phyloP scores from a whole-genome alignment of 2,797 vertebrate species.

The Argentina silus region DNA sequence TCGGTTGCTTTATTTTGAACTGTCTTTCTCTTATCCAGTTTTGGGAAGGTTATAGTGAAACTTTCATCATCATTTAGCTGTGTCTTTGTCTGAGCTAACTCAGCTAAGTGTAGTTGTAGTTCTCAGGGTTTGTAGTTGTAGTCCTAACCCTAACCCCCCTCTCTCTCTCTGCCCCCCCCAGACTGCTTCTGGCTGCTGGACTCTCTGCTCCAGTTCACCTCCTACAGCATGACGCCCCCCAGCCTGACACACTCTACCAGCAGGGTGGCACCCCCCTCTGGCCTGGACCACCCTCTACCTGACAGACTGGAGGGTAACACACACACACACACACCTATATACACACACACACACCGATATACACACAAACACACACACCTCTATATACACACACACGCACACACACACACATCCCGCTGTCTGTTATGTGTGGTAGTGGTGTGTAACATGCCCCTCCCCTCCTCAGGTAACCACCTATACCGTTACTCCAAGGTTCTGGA shows the following conservation, averaged over 20 bases:
- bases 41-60: too few relatives aligned
- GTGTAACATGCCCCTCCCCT: background rate
- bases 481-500: constrained; percentile 98
- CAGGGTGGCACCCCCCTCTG: constrained; percentile 84
- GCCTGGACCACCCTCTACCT: constrained; percentile 79
- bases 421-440: background rate
- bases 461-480: constrained; percentile 94
- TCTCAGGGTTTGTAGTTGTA: too few relatives aligned
- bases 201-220: constrained; percentile 93
- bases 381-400: background rate
- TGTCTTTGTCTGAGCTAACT: too few relatives aligned
- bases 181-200: constrained; percentile 99
- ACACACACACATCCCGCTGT: background rate
- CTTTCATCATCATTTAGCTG: too few relatives aligned
- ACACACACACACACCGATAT: background rate
- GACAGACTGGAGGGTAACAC: constrained; percentile 93
- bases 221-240: constrained; percentile 91
- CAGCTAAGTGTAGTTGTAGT: too few relatives aligned
- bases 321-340: background rate
- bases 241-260: constrained; percentile 94
- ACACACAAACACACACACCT: background rate
- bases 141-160: too few relatives aligned
- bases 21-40: too few relatives aligned
- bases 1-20: too few relatives aligned
- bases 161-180: constrained; percentile 50